phyloP scores from a whole-genome alignment of 2,888 invertebrate species.

The Caenorhabditis becei region DNA sequence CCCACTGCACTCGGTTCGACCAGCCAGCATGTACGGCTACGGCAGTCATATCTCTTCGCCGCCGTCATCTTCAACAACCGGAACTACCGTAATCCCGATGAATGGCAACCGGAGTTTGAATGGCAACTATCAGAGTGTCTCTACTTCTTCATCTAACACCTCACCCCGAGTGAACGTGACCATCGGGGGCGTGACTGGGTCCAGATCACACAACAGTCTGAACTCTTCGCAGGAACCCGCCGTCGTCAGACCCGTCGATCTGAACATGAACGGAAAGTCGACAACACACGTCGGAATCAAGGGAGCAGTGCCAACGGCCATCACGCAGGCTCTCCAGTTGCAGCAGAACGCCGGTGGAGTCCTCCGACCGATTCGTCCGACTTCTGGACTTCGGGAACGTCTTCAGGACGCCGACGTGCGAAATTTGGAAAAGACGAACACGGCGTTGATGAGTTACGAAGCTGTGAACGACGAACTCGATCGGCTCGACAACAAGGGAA shows the following conservation, averaged over 20 bases:
- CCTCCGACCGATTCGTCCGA: slow-evolving; percentile 35
- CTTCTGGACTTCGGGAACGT: slow-evolving; percentile 47
- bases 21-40: slow-evolving; percentile 56
- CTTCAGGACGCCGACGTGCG: slow-evolving; percentile 59
- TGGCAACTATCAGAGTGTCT: slow-evolving; percentile 3
- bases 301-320: slow-evolving; percentile 68
- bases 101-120: no score
- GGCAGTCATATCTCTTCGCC: slow-evolving; percentile 10
- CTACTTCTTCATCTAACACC: slow-evolving; percentile 26
- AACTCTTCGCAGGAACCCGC: slow-evolving; percentile 59
- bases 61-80: slow-evolving; percentile 30
- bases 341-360: slow-evolving; percentile 42
- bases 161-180: slow-evolving; percentile 48
- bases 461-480: slow-evolving; percentile 74
- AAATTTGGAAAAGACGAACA: slow-evolving; percentile 63
- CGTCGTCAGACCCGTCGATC: slow-evolving; percentile 60
- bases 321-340: slow-evolving; percentile 66
- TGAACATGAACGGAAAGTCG: slow-evolving; percentile 56
- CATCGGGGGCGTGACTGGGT: slow-evolving; percentile 19
- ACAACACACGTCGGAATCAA: slow-evolving; percentile 41
- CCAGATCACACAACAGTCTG: slow-evolving; percentile 36
- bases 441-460: slow-evolving; percentile 66
- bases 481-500: slow-evolving; percentile 71
- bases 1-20: slow-evolving; percentile 37
- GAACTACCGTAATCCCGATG: slow-evolving; percentile 37